Percentiles rank a stretch among this genome's conserved stretches.
Evolutionary conservation across 2,797 vertebrate species (phyloP).

Genomic region (Gastrophryne carolinensis): DNA sequence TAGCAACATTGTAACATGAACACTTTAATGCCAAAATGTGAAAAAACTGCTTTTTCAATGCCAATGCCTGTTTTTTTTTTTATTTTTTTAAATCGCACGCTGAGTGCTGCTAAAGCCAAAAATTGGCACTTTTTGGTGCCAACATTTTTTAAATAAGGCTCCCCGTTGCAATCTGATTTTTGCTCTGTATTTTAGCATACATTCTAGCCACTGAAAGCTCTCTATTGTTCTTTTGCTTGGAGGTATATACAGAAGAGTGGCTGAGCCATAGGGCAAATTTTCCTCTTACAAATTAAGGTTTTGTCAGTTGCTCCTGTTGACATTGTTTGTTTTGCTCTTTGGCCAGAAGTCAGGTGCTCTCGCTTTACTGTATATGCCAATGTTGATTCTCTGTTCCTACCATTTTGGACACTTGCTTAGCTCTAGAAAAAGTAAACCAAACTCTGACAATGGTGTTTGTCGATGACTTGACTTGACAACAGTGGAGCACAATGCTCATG

Average conservation of each 20-base stretch:
- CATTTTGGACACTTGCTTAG: conserved; percentile 21
- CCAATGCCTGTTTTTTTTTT: no score
- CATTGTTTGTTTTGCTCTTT: conserved; percentile 36
- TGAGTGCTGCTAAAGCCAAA: no score
- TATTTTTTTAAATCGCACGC: no score
- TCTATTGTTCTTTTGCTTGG: not conserved
- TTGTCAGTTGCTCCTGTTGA: conserved; percentile 1
- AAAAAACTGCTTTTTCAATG: no score
- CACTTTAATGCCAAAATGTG: no score
- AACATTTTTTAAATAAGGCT: no score
- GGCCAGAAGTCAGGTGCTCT: conserved; percentile 15
- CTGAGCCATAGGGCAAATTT: conserved; percentile 2
- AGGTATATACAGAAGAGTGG: not conserved
- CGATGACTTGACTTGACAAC: not conserved
- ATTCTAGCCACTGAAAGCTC: no score
- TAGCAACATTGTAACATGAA: no score
- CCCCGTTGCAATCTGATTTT: no score
- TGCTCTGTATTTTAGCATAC: no score
- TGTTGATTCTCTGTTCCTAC: conserved; percentile 33
- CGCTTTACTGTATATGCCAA: conserved; percentile 8
- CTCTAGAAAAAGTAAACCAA: conserved; percentile 2
- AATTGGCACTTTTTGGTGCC: no score
- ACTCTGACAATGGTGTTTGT: not conserved
- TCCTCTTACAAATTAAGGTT: conserved; percentile 23
- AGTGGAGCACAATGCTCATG: not conserved